Percentiles rank a stretch among this genome's conserved stretches.
Conservation (phyloP, 37 sponge, comb jelly and placozoan species). For the Lycopodina hypogea region DNA sequence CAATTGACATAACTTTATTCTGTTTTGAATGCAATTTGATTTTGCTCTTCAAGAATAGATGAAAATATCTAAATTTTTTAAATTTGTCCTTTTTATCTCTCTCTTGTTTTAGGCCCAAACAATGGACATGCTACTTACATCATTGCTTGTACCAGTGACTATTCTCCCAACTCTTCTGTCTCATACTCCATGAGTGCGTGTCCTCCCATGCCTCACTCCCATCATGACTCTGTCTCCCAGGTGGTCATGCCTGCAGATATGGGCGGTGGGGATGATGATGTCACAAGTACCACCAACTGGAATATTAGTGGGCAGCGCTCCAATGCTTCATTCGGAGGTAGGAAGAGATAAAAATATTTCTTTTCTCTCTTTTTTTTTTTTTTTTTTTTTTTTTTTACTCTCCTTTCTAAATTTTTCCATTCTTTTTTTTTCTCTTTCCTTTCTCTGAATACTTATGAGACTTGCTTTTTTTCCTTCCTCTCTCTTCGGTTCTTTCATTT, state of each 20-base stretch:
- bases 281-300: constrained; percentile 16
- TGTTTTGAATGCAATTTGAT: too few species aligned
- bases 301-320: constrained; percentile 10
- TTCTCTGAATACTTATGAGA: neutral
- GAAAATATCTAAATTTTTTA: too few species aligned
- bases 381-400: too few species aligned
- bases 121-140: constrained; percentile 6
- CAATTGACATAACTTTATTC: too few species aligned
- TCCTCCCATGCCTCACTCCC: neutral
- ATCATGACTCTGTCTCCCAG: neutral
- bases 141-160: neutral
- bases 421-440: too few species aligned
- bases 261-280: neutral
- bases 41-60: too few species aligned
- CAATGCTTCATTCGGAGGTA: neutral
- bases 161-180: constrained; percentile 7
- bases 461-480: neutral
- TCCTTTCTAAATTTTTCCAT: too few species aligned
- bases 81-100: too few species aligned
- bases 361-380: too few species aligned
- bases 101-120: too few species aligned
- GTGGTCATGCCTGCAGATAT: neutral
- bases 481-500: too few species aligned
- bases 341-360: neutral
- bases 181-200: constrained; percentile 1